Evolutionary conservation across 2,797 vertebrate species (phyloP), one percentile per base, ranked within the genome.

Genomic region (Sitta carolinensis): DNA sequence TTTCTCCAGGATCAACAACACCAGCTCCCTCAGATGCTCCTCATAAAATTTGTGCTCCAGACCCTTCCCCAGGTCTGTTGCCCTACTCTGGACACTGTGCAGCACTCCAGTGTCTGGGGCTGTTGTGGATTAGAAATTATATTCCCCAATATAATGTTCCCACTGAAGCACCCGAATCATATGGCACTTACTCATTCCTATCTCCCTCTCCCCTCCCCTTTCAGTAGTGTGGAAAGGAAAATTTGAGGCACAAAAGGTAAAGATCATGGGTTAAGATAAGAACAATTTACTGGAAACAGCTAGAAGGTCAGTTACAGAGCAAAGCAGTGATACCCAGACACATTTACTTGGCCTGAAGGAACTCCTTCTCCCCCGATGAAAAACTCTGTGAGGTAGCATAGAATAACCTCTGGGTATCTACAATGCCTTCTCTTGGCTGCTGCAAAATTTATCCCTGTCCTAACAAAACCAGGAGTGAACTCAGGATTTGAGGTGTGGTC

Each of bases 161-260:
- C 32, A 17, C 15, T 30, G 30, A 47, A 40, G 17, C 2, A 12
- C 8, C 34, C 30, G 61, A 54, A 36, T 10, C 17, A 5, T 4
- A 12, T 18, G 15, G 5, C 3, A 2, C 12, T 34, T 29, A 30
- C 10, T 40, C 5, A 22, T 8, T 54, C 12, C 7, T 1, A 1
- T 51, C 8, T 40, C 29, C 2, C 7, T 30, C 30, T 67, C 26
- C 25, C 2, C 5, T 67, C 7, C 13, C 4, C 13, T 54, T 61
- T 47, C 8, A 26, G 11, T 0, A 0, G 2, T 27, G 27, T n/a
- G 42, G 48, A 48, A 21, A 74, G 13, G 47, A 74, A 52, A 22
- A 67, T 23, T 48, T 59, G 21, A 42, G 34, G 26, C 19, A 42
- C 8, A 10, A 54, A 48, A 61, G 2, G 10, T 32, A 36, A 54